phyloP scores from a whole-genome alignment of 2,113 vertebrate genomes.

The Anser brachyrhynchus region DNA sequence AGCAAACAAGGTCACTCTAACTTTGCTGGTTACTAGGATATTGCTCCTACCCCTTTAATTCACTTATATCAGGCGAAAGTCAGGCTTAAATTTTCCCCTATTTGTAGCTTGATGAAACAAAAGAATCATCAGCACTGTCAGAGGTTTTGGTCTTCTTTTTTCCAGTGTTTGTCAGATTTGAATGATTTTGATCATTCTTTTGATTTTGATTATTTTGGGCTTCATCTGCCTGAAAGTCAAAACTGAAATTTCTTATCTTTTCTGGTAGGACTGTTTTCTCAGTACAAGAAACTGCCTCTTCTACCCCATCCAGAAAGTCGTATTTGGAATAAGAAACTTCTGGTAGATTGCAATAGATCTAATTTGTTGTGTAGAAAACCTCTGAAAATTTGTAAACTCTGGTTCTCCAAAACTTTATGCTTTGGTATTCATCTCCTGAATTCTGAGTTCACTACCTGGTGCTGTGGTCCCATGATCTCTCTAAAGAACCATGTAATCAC shows the following conservation, averaged over 20 bases:
- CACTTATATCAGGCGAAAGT: background rate
- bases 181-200: background rate
- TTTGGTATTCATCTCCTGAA: background rate
- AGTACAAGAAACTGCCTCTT: background rate
- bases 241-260: background rate
- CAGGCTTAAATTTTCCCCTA: background rate
- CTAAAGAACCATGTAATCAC: background rate
- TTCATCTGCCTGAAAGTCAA: background rate
- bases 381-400: background rate
- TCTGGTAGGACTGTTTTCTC: background rate
- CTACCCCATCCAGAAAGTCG: background rate
- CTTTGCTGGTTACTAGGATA: background rate
- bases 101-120: background rate
- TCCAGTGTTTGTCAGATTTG: background rate
- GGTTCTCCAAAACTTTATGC: background rate
- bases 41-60: background rate
- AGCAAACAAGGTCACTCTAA: background rate
- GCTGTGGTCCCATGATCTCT: background rate
- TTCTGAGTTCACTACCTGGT: background rate
- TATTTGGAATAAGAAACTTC: background rate
- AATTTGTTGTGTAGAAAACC: background rate
- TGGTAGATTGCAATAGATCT: background rate
- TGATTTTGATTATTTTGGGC: background rate
- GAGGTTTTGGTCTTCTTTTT: background rate
- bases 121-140: background rate